phyloP scores from a whole-genome alignment of 2,888 invertebrate genomes.

The Seira sanloemensis region DNA sequence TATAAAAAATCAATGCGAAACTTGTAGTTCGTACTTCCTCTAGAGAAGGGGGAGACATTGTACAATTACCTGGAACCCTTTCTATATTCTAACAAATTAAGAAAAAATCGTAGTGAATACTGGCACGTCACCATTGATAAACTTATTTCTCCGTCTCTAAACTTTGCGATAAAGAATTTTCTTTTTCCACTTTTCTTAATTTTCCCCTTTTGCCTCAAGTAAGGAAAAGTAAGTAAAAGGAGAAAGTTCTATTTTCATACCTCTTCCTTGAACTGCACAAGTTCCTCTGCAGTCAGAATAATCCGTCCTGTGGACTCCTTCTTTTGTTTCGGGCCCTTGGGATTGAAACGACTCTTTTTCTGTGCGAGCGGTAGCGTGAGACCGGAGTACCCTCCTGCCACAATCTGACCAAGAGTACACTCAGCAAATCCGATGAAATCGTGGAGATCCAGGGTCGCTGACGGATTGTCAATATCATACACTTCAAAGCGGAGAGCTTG shows the following conservation, averaged over 20 bases:
- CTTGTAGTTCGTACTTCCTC: no score
- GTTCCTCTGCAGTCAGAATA: conserved; percentile 64
- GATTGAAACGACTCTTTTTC: conserved; percentile 67
- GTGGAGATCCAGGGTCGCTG: conserved; percentile 75
- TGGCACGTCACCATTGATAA: background rate
- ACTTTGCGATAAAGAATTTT: background rate
- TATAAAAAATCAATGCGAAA: no score
- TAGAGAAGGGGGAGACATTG: background rate
- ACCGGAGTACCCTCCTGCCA: conserved; percentile 74
- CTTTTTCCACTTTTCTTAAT: background rate
- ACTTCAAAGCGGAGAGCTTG: conserved; percentile 78
- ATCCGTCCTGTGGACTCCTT: conserved; percentile 63
- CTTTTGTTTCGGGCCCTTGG: conserved; percentile 56
- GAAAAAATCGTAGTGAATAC: background rate
- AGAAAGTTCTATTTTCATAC: conserved; percentile 25
- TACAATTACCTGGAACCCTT: background rate
- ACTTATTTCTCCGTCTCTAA: background rate
- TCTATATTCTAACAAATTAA: background rate
- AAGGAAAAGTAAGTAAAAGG: background rate
- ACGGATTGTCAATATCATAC: conserved; percentile 76
- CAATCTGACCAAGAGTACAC: conserved; percentile 78
- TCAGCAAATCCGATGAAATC: conserved; percentile 79
- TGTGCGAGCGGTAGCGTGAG: conserved; percentile 64
- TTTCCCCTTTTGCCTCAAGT: background rate
- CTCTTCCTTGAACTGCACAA: conserved; percentile 69